These are phyloP conservation scores for Tragelaphus buxtoni DNA, from an alignment of 2,113 vertebrate species.

Conservation along the genomic window DNA sequence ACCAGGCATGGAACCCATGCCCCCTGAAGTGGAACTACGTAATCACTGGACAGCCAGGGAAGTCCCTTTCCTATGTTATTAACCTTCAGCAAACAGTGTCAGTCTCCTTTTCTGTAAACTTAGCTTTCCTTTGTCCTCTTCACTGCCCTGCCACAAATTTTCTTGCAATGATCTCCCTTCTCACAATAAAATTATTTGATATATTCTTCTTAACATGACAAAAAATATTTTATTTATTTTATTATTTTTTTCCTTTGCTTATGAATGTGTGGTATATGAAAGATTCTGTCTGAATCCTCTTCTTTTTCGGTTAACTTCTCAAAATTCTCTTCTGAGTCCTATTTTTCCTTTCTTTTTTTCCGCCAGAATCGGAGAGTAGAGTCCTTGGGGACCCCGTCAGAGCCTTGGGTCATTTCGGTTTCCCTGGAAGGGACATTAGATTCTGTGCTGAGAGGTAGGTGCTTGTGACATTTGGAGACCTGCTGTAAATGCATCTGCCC, in stretches of 20 bases:
- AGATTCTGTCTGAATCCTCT: background rate
- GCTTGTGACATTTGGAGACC: background rate
- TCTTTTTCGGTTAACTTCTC: background rate
- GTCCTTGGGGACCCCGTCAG: slow-evolving; percentile 74
- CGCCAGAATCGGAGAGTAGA: slow-evolving; percentile 76
- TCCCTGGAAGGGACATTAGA: slow-evolving; percentile 70
- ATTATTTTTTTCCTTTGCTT: background rate
- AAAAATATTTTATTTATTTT: background rate
- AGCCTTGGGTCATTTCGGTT: slow-evolving; percentile 79
- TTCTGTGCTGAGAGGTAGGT: slow-evolving; percentile 77
- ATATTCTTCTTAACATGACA: background rate
- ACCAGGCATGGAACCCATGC: background rate
- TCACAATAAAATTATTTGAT: background rate
- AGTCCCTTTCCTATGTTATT: background rate
- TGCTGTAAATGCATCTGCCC: background rate
- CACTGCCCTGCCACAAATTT: background rate
- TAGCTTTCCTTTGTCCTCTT: background rate
- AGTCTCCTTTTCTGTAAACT: background rate
- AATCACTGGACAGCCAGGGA: background rate
- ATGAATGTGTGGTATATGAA: background rate
- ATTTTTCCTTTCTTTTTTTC: background rate
- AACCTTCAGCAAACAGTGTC: background rate
- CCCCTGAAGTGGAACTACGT: background rate
- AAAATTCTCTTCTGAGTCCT: background rate
- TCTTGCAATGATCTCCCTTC: background rate